Percentiles rank a stretch among this genome's conserved stretches.
phyloP scores from a whole-genome alignment of 2,797 vertebrate species.

The Bucorvus abyssinicus region DNA sequence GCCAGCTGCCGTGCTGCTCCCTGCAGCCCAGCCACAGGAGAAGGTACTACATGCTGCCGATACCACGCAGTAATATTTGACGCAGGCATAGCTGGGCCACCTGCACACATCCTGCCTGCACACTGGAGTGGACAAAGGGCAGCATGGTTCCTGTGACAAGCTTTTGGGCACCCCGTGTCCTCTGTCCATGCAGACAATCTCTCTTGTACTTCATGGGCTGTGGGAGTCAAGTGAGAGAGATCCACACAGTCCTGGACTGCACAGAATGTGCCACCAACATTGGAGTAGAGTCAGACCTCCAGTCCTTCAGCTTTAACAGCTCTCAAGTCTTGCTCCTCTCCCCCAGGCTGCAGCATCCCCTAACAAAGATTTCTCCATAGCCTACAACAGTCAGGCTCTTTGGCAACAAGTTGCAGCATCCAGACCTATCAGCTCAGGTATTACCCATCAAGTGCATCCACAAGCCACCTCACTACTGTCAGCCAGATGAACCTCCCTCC shows the following conservation, averaged over 20 bases:
- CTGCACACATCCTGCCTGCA: not conserved
- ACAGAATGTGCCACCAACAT: not conserved
- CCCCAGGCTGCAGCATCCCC: not conserved
- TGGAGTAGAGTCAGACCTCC: not conserved
- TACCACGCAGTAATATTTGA: accelerated
- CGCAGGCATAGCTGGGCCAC: accelerated
- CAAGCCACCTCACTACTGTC: not conserved
- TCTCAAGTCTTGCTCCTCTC: not conserved
- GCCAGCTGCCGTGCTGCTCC: not conserved
- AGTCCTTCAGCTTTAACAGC: not conserved
- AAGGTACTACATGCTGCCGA: accelerated
- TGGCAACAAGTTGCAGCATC: not conserved
- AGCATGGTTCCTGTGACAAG: not conserved
- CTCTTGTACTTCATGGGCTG: not conserved
- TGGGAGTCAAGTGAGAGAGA: not conserved
- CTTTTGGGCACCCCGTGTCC: not conserved
- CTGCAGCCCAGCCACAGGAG: not conserved
- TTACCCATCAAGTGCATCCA: not conserved
- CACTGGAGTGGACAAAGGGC: not conserved
- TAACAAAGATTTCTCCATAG: not conserved
- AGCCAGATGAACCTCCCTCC: not conserved
- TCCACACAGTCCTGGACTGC: accelerated
- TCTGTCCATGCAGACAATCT: accelerated
- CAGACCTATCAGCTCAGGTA: not conserved
- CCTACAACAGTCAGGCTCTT: not conserved